Conservation (phyloP, 2,888 invertebrate genomes). For the Tholera decimalis region DNA sequence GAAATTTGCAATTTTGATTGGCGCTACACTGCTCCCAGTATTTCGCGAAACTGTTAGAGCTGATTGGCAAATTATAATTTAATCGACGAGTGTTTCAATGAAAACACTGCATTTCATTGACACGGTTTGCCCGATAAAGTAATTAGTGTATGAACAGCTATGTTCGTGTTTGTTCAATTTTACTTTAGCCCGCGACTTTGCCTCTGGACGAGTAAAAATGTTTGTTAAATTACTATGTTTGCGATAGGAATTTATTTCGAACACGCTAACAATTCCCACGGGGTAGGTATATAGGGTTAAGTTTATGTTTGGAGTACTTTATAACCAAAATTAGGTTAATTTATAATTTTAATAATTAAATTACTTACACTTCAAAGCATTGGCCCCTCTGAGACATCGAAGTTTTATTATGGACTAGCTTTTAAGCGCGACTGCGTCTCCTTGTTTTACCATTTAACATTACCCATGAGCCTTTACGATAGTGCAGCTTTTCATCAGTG, state of each 20-base stretch:
- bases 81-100: conserved; percentile 70
- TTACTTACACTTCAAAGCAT: conserved; percentile 13
- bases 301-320: conserved; percentile 29
- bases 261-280: conserved; percentile 47
- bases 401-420: not conserved
- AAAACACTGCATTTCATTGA: conserved; percentile 64
- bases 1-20: conserved; percentile 90
- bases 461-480: not conserved
- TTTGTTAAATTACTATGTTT: conserved; percentile 48
- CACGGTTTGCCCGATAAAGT: conserved; percentile 50
- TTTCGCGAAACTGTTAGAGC: conserved; percentile 73
- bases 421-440: not conserved
- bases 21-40: conserved; percentile 76
- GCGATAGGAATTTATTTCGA: conserved; percentile 40
- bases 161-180: conserved; percentile 43
- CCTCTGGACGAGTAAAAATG: conserved; percentile 42
- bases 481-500: not conserved
- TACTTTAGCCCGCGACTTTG: conserved; percentile 27
- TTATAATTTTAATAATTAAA: conserved; percentile 29
- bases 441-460: not conserved
- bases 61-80: conserved; percentile 81
- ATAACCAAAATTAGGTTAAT: conserved; percentile 47
- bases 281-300: conserved; percentile 13
- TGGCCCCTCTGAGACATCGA: not conserved
- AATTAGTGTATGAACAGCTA: conserved; percentile 44